Conservation (phyloP, 1,140 invertebrate species). For the Lasioglossum baleicum region DNA sequence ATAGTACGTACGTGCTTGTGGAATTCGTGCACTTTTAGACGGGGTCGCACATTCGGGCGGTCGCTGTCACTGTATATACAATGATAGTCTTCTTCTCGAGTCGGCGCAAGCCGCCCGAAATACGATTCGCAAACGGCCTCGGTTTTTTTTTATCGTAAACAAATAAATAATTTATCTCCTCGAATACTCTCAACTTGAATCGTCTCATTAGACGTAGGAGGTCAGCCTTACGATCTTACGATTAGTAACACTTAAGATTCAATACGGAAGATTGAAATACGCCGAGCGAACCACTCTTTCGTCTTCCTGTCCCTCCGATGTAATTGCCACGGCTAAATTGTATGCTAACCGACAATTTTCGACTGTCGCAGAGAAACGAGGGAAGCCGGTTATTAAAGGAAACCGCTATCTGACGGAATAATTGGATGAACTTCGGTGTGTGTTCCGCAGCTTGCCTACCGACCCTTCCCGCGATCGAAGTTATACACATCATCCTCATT, state of each 20-base stretch:
- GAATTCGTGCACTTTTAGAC: conserved; percentile 49
- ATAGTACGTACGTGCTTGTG: conserved; percentile 52
- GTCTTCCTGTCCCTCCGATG: conserved; percentile 11
- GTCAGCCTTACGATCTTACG: conserved; percentile 66
- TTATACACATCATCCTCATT: not conserved
- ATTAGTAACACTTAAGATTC: conserved; percentile 67
- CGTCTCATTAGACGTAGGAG: conserved; percentile 48
- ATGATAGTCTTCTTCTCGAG: conserved; percentile 41
- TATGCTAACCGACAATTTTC: not conserved
- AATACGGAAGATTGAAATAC: conserved; percentile 63
- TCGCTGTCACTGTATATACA: conserved; percentile 40
- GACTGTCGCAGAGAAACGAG: conserved; percentile 3
- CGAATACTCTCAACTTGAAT: conserved; percentile 57
- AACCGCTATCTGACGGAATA: not conserved
- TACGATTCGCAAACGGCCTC: conserved; percentile 48
- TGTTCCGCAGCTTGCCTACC: no score
- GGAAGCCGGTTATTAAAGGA: conserved; percentile 30
- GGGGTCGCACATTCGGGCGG: conserved; percentile 48
- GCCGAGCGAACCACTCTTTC: conserved; percentile 36
- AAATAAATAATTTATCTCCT: conserved; percentile 69
- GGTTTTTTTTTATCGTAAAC: conserved; percentile 57
- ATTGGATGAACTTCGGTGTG: not conserved
- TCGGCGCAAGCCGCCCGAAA: conserved; percentile 44
- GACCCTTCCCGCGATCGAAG: not conserved
- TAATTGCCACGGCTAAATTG: not conserved